phyloP scores from a whole-genome alignment of 2,797 vertebrate genomes.

The Sphenodon punctatus region DNA sequence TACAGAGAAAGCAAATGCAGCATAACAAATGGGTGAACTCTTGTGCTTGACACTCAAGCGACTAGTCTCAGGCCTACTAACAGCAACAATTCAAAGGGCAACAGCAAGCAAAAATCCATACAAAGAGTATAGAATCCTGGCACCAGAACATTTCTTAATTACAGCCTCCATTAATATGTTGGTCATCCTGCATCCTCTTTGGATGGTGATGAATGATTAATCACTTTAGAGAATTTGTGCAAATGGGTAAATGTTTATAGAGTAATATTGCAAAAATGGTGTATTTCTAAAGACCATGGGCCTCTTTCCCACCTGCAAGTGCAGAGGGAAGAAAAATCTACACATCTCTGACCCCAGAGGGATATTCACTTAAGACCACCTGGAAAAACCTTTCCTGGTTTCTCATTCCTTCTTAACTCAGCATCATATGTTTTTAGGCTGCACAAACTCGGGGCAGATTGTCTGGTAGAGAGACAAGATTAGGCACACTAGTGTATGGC shows the following conservation, averaged over 20 bases:
- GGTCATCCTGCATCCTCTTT: background rate
- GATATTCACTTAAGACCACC: background rate
- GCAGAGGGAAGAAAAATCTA: background rate
- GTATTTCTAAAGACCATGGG: background rate
- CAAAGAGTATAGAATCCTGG: no score
- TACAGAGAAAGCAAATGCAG: background rate
- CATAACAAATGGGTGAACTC: no score
- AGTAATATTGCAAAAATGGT: background rate
- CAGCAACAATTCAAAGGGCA: no score
- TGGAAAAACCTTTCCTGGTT: background rate
- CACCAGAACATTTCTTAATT: background rate
- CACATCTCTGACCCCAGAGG: background rate
- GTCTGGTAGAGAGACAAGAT: background rate
- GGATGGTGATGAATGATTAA: background rate
- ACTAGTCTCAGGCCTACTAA: no score
- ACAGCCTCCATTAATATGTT: background rate
- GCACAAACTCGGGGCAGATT: background rate
- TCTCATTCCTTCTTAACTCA: background rate
- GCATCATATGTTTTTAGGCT: background rate
- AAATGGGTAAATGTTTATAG: background rate
- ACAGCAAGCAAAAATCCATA: background rate
- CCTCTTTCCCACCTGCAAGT: no score
- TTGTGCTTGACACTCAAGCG: no score
- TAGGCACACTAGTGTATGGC: background rate
- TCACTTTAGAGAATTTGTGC: background rate